Percentiles rank a stretch among this genome's conserved stretches.
These are phyloP conservation scores for Centropus unirufus DNA, from an alignment of 2,113 vertebrate genomes.

Conservation along the genomic window DNA sequence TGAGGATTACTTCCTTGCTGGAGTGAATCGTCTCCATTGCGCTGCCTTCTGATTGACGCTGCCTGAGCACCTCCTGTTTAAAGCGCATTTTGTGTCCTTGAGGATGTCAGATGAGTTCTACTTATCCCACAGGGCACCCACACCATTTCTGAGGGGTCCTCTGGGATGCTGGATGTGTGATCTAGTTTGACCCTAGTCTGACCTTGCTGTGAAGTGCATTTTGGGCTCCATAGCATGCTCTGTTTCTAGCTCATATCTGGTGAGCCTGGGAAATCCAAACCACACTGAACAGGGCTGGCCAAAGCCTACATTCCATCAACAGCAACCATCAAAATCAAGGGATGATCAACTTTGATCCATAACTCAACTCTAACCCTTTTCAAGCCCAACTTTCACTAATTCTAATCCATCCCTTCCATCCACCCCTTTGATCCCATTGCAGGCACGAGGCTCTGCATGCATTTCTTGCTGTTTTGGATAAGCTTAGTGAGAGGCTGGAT, in stretches of 20 bases:
- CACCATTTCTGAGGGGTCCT: accelerated
- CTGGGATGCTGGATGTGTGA: not conserved
- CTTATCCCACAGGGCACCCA: not conserved
- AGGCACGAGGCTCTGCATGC: accelerated
- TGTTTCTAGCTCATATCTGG: not conserved
- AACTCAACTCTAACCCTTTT: not conserved
- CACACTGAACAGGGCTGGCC: accelerated
- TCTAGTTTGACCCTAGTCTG: not conserved
- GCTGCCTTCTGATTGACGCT: not conserved
- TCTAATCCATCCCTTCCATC: not conserved
- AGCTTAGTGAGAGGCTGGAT: not conserved
- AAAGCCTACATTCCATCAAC: not conserved
- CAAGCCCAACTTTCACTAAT: not conserved
- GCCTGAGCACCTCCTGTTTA: not conserved
- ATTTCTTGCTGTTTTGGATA: not conserved
- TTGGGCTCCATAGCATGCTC: not conserved
- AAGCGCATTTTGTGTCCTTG: not conserved
- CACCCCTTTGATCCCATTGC: not conserved
- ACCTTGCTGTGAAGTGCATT: not conserved
- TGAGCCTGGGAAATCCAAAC: not conserved
- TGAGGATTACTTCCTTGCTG: not conserved
- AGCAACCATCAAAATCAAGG: not conserved
- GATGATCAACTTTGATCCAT: accelerated
- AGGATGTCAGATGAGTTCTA: not conserved
- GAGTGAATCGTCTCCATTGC: not conserved